phyloP scores from a whole-genome alignment of 1,140 invertebrate species.

The Penaeus japonicus region DNA sequence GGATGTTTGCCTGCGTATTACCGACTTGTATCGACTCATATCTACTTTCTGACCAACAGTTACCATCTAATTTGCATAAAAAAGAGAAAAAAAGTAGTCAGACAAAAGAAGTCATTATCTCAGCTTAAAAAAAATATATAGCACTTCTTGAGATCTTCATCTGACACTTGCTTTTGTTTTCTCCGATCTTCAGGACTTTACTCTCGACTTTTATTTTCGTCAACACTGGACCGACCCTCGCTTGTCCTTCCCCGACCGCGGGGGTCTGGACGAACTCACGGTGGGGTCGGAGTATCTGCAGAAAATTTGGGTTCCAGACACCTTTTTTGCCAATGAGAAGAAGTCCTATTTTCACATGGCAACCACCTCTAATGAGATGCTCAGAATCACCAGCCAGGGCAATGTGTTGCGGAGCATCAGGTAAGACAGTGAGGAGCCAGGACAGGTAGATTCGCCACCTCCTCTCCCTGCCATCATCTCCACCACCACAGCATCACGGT shows the following conservation, averaged over 20 bases:
- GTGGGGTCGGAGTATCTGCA: conserved; percentile 94
- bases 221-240: conserved; percentile 69
- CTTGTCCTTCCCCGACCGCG: conserved; percentile 65
- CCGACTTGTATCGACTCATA: conserved; percentile 41
- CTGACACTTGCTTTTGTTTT: conserved; percentile 59
- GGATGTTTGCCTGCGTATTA: conserved; percentile 26
- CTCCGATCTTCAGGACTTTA: conserved; percentile 68
- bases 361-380: conserved; percentile 96
- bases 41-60: conserved; percentile 57
- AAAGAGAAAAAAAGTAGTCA: conserved; percentile 10
- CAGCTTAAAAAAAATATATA: conserved; percentile 15
- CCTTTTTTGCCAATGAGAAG: conserved; percentile 97
- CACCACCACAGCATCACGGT: too few species aligned
- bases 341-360: conserved; percentile 98
- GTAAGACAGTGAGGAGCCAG: conserved; percentile 69
- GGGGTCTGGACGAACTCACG: conserved; percentile 64
- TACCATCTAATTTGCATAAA: conserved; percentile 45
- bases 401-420: conserved; percentile 94
- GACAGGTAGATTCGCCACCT: not conserved
- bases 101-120: not conserved
- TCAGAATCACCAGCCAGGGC: conserved; percentile 92
- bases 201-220: conserved; percentile 70
- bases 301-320: conserved; percentile 98
- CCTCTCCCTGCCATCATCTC: not conserved
- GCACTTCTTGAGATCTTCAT: conserved; percentile 21